Conservation (phyloP, 1,140 invertebrate species). For the Ylistrum balloti region DNA sequence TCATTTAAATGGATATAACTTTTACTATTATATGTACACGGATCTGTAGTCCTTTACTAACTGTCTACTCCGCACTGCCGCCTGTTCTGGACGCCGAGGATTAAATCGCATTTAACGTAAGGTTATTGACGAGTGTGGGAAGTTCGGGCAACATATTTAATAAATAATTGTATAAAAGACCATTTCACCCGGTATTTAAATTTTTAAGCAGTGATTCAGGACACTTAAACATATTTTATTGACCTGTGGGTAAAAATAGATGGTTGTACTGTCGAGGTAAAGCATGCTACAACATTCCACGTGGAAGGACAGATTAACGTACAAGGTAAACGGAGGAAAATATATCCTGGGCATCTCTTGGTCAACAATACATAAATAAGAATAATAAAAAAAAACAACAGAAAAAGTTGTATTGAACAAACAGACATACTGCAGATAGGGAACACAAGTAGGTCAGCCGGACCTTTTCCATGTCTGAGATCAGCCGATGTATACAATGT, state of each 20-base stretch:
- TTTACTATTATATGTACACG: background rate
- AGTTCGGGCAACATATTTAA: constrained; percentile 12
- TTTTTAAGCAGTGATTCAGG: constrained; percentile 33
- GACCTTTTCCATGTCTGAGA: too few relatives aligned
- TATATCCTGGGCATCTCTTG: background rate
- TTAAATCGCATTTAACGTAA: constrained; percentile 30
- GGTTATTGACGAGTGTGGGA: background rate
- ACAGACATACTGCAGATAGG: too few relatives aligned
- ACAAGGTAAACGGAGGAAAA: background rate
- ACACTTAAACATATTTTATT: background rate
- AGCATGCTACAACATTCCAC: background rate
- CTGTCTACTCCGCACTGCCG: background rate
- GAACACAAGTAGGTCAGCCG: too few relatives aligned
- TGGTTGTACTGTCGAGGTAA: background rate
- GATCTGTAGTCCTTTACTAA: background rate
- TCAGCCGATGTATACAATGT: too few relatives aligned
- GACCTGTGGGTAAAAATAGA: constrained; percentile 27
- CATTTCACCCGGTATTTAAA: constrained; percentile 23
- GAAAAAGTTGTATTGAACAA: too few relatives aligned
- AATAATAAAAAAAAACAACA: too few relatives aligned
- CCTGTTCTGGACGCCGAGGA: background rate
- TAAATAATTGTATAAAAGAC: background rate
- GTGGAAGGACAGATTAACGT: background rate
- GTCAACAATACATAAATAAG: background rate
- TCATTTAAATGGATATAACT: constrained; percentile 29